Evolutionary conservation across 1,140 invertebrate species (phyloP).

Genomic region (Trigoniulus corallinus): DNA sequence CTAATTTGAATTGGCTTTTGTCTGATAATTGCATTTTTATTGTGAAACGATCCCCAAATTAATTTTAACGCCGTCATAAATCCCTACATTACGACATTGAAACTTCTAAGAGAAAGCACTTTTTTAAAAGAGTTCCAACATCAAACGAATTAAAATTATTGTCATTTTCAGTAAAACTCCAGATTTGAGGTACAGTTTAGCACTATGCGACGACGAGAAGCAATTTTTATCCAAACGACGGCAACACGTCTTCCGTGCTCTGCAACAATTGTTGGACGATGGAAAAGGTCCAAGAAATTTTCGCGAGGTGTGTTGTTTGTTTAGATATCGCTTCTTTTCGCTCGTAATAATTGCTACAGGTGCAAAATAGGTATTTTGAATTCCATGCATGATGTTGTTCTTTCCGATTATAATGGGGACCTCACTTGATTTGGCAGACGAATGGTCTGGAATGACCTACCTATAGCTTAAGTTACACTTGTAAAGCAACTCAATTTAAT

Average conservation of each 20-base stretch:
- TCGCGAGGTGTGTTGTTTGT: conserved; percentile 25
- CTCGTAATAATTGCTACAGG: background rate
- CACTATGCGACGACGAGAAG: conserved; percentile 29
- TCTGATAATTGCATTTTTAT: no score
- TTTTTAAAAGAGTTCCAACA: background rate
- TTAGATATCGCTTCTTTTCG: conserved; percentile 1
- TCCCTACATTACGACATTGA: no score
- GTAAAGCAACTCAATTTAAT: no score
- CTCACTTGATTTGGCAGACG: no score
- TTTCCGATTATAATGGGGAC: no score
- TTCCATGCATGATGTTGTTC: background rate
- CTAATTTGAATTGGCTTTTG: no score
- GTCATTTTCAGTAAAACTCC: conserved; percentile 16
- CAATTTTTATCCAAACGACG: conserved; percentile 22
- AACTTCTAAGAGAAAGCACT: background rate
- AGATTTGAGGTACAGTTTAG: conserved; percentile 22
- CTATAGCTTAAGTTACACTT: no score
- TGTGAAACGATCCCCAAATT: no score
- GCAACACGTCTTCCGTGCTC: conserved; percentile 19
- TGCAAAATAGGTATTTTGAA: background rate
- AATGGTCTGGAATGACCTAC: no score
- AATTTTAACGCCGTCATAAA: no score
- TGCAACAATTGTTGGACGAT: conserved; percentile 24
- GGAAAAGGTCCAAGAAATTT: conserved; percentile 18
- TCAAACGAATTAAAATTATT: conserved; percentile 3